These are phyloP conservation scores for Amiota minor DNA, from an alignment of 2,888 invertebrate genomes.

Conservation along the genomic window DNA sequence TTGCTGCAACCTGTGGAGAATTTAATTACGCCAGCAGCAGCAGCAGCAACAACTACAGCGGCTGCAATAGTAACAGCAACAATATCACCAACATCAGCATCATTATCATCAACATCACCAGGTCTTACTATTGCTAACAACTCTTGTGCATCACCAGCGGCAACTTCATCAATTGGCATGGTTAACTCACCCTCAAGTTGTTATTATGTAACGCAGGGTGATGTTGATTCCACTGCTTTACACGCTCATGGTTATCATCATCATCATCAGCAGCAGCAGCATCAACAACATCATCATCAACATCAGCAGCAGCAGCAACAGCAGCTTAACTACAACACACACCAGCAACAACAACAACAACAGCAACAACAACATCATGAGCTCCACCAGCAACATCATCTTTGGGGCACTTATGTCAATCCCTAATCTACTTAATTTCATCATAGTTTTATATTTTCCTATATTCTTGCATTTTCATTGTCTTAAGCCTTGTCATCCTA, in stretches of 20 bases:
- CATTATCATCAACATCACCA: conserved; percentile 21
- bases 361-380: conserved; percentile 48
- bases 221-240: conserved; percentile 34
- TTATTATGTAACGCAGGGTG: conserved; percentile 36
- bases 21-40: conserved; percentile 32
- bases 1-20: conserved; percentile 33
- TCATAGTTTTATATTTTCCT: background rate
- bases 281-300: conserved; percentile 19
- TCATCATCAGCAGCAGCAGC: conserved; percentile 38
- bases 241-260: conserved; percentile 32
- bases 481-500: background rate
- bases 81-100: conserved; percentile 28
- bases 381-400: conserved; percentile 61
- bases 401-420: conserved; percentile 70
- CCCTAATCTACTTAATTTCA: conserved; percentile 56
- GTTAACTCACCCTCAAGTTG: conserved; percentile 11
- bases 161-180: background rate
- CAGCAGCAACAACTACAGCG: conserved; percentile 36
- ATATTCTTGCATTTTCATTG: background rate
- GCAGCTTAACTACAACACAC: conserved; percentile 42
- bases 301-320: conserved; percentile 46
- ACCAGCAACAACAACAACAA: conserved; percentile 40
- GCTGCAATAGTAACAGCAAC: background rate
- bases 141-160: background rate
- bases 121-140: conserved; percentile 41